These are phyloP conservation scores for Regulus satrapa DNA, from an alignment of 2,113 vertebrate species.

Conservation along the genomic window DNA sequence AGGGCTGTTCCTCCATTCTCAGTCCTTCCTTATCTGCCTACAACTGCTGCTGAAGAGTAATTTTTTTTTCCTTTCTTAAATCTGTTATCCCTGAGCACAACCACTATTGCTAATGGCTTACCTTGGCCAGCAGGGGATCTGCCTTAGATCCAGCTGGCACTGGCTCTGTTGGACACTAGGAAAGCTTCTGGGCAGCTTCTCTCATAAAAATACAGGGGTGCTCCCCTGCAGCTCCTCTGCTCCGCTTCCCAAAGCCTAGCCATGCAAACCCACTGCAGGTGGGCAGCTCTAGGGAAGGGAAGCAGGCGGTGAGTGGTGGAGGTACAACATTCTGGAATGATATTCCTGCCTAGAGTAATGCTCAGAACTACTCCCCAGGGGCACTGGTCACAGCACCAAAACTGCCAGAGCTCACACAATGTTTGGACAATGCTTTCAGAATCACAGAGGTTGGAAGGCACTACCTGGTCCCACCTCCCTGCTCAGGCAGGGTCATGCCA, in stretches of 20 bases:
- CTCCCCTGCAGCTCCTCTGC: accelerated
- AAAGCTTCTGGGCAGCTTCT: background rate
- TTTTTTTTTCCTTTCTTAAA: background rate
- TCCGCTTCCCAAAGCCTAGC: background rate
- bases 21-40: background rate
- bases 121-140: background rate
- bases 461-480: background rate
- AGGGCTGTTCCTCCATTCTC: background rate
- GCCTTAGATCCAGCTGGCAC: background rate
- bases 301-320: accelerated
- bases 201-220: background rate
- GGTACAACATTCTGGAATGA: background rate
- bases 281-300: accelerated
- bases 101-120: accelerated
- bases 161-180: background rate
- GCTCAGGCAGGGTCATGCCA: background rate
- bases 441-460: background rate
- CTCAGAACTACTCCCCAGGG: background rate
- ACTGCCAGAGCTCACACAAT: background rate
- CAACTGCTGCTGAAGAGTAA: background rate
- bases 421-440: background rate
- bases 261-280: background rate
- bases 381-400: background rate
- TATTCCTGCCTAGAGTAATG: background rate
- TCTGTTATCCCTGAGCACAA: background rate